Conservation (phyloP, 2,888 invertebrate genomes). For the Galeruca laticollis region DNA sequence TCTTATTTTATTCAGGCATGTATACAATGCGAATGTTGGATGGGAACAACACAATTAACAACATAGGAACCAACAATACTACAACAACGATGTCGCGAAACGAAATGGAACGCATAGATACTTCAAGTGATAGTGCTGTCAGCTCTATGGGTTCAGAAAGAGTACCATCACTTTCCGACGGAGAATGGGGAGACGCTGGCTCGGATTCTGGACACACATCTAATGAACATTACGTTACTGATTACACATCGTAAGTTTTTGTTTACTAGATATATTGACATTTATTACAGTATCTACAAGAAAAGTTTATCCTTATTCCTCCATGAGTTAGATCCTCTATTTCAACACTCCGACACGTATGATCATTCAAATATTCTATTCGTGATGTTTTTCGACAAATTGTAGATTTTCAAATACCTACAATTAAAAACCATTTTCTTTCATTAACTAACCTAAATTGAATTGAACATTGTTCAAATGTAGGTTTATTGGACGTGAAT, state of each 20-base stretch:
- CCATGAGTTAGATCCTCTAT: too few relatives aligned
- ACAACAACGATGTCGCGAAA: conserved; percentile 62
- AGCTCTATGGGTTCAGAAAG: conserved; percentile 94
- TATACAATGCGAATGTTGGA: conserved; percentile 91
- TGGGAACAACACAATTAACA: conserved; percentile 62
- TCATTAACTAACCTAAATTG: too few relatives aligned
- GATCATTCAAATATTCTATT: too few relatives aligned
- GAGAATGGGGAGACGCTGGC: conserved; percentile 90
- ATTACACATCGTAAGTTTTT: conserved; percentile 74
- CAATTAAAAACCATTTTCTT: too few relatives aligned
- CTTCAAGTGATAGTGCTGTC: conserved; percentile 91
- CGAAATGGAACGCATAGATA: conserved; percentile 80
- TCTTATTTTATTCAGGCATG: conserved; percentile 73
- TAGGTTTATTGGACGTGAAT: too few relatives aligned
- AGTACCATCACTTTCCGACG: conserved; percentile 88
- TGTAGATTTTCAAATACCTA: too few relatives aligned
- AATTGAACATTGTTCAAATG: too few relatives aligned
- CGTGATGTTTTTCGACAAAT: too few relatives aligned
- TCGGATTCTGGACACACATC: conserved; percentile 82
- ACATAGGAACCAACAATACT: conserved; percentile 61
- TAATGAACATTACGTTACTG: conserved; percentile 76
- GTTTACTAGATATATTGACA: not conserved
- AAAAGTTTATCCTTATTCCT: too few relatives aligned
- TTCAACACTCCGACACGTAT: too few relatives aligned
- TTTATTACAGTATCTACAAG: too few relatives aligned